phyloP scores from a whole-genome alignment of 2,888 invertebrate genomes.

The Dioctria linearis region DNA sequence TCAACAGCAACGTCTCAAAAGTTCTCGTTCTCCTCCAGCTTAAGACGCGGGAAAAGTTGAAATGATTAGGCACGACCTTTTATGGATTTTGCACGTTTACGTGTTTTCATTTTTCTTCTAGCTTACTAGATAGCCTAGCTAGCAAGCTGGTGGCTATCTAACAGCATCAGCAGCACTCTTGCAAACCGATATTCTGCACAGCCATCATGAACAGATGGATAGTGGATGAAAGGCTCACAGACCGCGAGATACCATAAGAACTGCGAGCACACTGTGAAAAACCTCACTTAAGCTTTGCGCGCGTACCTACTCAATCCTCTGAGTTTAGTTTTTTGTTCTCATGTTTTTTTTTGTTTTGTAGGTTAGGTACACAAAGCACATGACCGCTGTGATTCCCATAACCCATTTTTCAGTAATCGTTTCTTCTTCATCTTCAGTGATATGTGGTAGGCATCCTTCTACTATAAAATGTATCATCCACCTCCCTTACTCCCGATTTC shows the following conservation, averaged over 20 bases:
- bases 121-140: neutral
- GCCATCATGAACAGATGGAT: conserved; percentile 26
- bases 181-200: neutral
- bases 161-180: neutral
- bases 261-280: conserved; percentile 29
- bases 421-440: neutral
- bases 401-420: conserved; percentile 51
- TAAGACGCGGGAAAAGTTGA: conserved; percentile 58
- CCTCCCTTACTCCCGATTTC: too few species aligned
- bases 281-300: neutral
- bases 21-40: conserved; percentile 44
- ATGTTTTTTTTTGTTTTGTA: neutral
- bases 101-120: conserved; percentile 58
- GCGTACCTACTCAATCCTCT: conserved; percentile 1
- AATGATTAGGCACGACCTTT: conserved; percentile 63
- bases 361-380: conserved; percentile 29
- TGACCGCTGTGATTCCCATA: conserved; percentile 50
- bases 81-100: conserved; percentile 62
- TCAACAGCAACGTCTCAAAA: conserved; percentile 7
- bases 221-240: conserved; percentile 15
- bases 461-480: too few species aligned
- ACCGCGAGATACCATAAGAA: neutral
- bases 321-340: neutral
- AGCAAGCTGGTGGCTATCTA: too few species aligned
- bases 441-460: neutral